Evolutionary conservation across 1,140 invertebrate genomes (phyloP).

Genomic region (Phymastichus coffea): DNA sequence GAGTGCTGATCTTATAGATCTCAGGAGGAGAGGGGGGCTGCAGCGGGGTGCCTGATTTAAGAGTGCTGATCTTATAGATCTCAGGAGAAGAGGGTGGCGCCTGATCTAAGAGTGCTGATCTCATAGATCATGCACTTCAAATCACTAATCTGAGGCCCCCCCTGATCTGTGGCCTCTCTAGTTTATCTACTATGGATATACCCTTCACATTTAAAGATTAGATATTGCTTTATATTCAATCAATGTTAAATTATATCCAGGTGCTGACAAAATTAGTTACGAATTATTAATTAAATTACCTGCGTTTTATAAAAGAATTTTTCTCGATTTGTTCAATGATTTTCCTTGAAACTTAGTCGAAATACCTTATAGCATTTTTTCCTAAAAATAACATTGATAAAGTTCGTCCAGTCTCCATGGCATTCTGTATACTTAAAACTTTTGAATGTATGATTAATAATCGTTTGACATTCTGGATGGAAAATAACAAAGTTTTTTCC

Average conservation of each 20-base stretch:
- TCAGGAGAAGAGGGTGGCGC: no score
- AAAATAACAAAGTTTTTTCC: neutral
- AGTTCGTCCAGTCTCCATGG: neutral
- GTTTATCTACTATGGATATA: no score
- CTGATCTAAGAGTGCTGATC: no score
- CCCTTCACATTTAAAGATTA: neutral
- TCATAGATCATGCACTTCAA: no score
- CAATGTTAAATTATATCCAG: neutral
- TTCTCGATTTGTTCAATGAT: no score
- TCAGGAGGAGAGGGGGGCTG: no score
- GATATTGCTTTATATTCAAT: neutral
- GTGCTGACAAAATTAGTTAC: neutral
- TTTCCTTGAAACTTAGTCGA: neutral
- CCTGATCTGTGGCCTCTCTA: no score
- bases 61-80: no score
- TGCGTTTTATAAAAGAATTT: neutral
- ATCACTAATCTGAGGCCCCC: no score
- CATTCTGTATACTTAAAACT: neutral
- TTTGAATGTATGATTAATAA: neutral
- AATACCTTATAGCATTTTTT: no score
- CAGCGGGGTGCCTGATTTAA: no score
- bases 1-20: no score
- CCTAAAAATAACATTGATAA: neutral
- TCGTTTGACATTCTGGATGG: neutral
- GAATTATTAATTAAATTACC: neutral